Evolutionary conservation across 2,888 invertebrate genomes (phyloP).

Genomic region (Hypselothyrea guttata): DNA sequence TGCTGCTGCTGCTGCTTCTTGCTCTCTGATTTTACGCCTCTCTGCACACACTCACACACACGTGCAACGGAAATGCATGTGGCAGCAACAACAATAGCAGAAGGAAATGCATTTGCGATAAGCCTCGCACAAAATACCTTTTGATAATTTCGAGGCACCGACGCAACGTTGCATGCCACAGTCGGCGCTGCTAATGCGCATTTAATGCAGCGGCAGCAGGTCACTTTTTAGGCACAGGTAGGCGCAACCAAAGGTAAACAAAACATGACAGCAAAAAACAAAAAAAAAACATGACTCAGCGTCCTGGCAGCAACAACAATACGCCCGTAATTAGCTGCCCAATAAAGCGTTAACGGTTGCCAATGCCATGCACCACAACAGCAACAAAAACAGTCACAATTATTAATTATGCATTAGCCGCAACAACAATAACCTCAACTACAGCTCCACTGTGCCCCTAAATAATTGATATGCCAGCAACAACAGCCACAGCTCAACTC

Average conservation of each 20-base stretch:
- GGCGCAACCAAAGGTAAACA: neutral
- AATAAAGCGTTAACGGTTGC: constrained; percentile 41
- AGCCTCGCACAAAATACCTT: constrained; percentile 19
- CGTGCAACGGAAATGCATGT: constrained; percentile 63
- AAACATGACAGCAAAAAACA: too few species aligned
- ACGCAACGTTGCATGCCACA: constrained; percentile 34
- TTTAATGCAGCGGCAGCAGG: constrained; percentile 57
- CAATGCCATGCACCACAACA: constrained; percentile 7
- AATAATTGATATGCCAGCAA: constrained; percentile 56
- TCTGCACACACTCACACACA: constrained; percentile 39
- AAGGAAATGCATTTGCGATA: constrained; percentile 49
- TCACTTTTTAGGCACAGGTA: constrained; percentile 23
- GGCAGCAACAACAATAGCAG: constrained; percentile 33
- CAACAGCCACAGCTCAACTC: neutral
- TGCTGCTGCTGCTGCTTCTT: neutral
- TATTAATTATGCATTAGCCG: constrained; percentile 39
- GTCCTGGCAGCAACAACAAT: constrained; percentile 21
- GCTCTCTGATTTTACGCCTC: constrained; percentile 12
- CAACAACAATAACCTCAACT: too few species aligned
- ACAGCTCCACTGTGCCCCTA: constrained; percentile 40
- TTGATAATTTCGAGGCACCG: constrained; percentile 7
- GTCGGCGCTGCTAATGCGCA: constrained; percentile 55
- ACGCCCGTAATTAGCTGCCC: constrained; percentile 38
- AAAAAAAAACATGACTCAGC: neutral
- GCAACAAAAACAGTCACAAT: constrained; percentile 38